These are phyloP conservation scores for Meganola albula DNA, from an alignment of 2,888 invertebrate species.

Conservation along the genomic window DNA sequence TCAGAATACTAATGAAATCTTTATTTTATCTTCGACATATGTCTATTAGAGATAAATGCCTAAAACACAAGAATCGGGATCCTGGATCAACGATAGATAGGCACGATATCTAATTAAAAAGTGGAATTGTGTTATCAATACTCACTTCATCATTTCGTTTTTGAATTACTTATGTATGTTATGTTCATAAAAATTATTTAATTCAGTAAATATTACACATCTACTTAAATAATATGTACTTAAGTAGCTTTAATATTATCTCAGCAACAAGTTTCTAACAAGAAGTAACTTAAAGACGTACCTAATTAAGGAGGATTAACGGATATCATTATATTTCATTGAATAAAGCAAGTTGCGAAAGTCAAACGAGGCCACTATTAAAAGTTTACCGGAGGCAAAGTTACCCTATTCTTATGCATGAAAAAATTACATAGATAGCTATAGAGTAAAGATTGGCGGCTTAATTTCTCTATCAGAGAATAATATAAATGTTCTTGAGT, in stretches of 20 bases:
- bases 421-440: slow-evolving; percentile 46
- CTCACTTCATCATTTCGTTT: neutral
- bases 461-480: slow-evolving; percentile 13
- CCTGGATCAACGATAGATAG: too few relatives aligned
- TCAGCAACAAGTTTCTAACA: neutral
- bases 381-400: slow-evolving; percentile 40
- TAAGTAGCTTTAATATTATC: neutral
- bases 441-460: slow-evolving; percentile 23
- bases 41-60: too few relatives aligned
- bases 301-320: slow-evolving; percentile 13
- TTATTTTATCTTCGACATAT: too few relatives aligned
- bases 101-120: too few relatives aligned
- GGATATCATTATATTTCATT: slow-evolving; percentile 22
- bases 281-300: neutral
- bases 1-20: too few relatives aligned
- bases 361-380: slow-evolving; percentile 42
- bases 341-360: slow-evolving; percentile 30
- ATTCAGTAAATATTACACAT: neutral
- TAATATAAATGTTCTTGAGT: too few relatives aligned
- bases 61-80: too few relatives aligned
- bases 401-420: slow-evolving; percentile 47
- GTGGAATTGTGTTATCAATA: neutral
- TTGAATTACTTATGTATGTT: neutral
- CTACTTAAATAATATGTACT: neutral
- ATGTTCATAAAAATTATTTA: neutral